Evolutionary conservation across 2,113 vertebrate genomes (phyloP).

Genomic region (Xyliphius kryptos): DNA sequence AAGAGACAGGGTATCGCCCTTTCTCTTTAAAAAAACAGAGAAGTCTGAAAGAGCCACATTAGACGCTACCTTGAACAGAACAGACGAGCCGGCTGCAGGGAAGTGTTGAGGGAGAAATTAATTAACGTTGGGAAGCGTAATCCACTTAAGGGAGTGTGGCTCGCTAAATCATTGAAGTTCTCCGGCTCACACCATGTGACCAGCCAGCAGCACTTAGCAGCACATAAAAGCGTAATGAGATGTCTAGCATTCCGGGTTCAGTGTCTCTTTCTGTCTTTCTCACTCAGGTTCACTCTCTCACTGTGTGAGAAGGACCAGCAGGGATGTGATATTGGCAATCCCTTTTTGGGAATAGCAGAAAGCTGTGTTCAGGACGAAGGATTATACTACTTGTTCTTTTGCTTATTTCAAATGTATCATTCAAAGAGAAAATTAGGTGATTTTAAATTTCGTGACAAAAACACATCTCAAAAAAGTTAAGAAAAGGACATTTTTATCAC

Average conservation of each 20-base stretch:
- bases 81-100: slow-evolving; percentile 36
- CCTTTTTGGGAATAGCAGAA: too few relatives aligned
- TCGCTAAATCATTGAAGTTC: slow-evolving; percentile 47
- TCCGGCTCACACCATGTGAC: slow-evolving; percentile 42
- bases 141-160: slow-evolving; percentile 42
- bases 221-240: slow-evolving; percentile 62
- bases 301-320: slow-evolving; percentile 38
- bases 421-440: too few relatives aligned
- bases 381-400: too few relatives aligned
- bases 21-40: neutral
- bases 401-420: too few relatives aligned
- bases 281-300: slow-evolving; percentile 38
- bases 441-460: too few relatives aligned
- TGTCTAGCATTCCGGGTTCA: slow-evolving; percentile 46
- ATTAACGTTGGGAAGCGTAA: slow-evolving; percentile 47
- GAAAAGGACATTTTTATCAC: too few relatives aligned
- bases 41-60: slow-evolving; percentile 32
- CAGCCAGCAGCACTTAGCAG: slow-evolving; percentile 45
- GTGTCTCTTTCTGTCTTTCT: slow-evolving; percentile 37
- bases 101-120: slow-evolving; percentile 57
- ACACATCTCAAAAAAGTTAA: too few relatives aligned
- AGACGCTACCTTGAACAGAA: slow-evolving; percentile 32
- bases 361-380: too few relatives aligned
- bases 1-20: neutral
- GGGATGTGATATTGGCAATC: slow-evolving; percentile 50